These are phyloP conservation scores for Nesoenas mayeri DNA, from an alignment of 2,113 vertebrate species.

Conservation along the genomic window DNA sequence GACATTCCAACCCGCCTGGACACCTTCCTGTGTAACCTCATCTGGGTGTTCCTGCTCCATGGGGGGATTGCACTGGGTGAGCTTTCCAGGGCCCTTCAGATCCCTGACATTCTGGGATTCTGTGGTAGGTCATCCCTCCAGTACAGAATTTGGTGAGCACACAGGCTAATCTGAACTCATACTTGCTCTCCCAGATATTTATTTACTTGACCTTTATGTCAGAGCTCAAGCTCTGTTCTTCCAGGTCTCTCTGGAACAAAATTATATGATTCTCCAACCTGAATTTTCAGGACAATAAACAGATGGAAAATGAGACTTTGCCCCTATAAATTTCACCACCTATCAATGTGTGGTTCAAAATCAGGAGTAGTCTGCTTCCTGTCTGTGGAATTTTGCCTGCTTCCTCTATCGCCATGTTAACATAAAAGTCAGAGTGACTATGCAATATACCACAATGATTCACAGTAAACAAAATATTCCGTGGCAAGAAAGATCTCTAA, in stretches of 20 bases:
- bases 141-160: not conserved
- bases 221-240: not conserved
- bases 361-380: not conserved
- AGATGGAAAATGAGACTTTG: not conserved
- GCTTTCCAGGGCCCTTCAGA: too few species aligned
- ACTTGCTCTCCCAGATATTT: not conserved
- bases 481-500: not conserved
- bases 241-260: not conserved
- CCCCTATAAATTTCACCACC: not conserved
- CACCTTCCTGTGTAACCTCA: too few species aligned
- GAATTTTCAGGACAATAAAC: not conserved
- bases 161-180: not conserved
- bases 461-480: not conserved
- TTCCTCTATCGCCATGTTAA: not conserved
- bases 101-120: too few species aligned
- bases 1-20: too few species aligned
- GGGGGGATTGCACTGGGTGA: too few species aligned
- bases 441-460: not conserved
- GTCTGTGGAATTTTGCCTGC: not conserved
- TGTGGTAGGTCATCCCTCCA: not conserved
- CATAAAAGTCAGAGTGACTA: not conserved
- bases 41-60: too few species aligned
- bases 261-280: too few species aligned
- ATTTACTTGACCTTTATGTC: not conserved
- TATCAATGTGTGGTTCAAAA: not conserved